Conservation (phyloP, 2,113 vertebrate species). For the Pituophis catenifer region DNA sequence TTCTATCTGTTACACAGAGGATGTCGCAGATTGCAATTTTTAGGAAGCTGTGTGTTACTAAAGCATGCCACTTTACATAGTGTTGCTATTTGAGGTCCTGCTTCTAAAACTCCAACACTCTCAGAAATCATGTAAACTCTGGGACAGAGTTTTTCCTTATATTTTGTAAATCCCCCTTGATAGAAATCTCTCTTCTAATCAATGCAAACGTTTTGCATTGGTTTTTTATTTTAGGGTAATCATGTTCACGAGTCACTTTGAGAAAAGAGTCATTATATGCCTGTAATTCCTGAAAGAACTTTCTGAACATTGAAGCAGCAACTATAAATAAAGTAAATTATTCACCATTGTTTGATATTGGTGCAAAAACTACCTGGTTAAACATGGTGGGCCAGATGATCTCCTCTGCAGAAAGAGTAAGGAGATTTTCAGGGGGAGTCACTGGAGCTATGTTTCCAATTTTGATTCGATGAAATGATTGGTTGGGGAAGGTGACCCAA, state of each 20-base stretch:
- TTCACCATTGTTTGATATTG: background rate
- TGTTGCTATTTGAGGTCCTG: constrained; percentile 34
- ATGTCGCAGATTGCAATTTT: constrained; percentile 68
- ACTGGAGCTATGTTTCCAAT: background rate
- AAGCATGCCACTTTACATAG: constrained; percentile 31
- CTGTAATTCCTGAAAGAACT: background rate
- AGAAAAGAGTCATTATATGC: no score
- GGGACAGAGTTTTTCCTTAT: constrained; percentile 28
- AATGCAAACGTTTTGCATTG: no score
- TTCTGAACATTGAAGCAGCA: background rate
- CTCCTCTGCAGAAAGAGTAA: background rate
- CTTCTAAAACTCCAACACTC: constrained; percentile 55
- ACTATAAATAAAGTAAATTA: background rate
- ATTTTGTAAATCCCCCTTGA: background rate
- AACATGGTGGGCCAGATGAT: background rate
- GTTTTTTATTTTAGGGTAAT: no score
- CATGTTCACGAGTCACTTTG: no score
- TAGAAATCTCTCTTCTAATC: constrained; percentile 8
- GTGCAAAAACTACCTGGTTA: background rate
- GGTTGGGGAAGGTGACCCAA: background rate
- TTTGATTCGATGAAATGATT: background rate
- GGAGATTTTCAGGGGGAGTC: accelerated
- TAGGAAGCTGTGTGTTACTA: constrained; percentile 58
- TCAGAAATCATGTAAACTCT: constrained; percentile 40
- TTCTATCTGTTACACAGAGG: constrained; percentile 68